Conservation (phyloP, 1,140 invertebrate genomes). For the Brachionus koreanus region DNA sequence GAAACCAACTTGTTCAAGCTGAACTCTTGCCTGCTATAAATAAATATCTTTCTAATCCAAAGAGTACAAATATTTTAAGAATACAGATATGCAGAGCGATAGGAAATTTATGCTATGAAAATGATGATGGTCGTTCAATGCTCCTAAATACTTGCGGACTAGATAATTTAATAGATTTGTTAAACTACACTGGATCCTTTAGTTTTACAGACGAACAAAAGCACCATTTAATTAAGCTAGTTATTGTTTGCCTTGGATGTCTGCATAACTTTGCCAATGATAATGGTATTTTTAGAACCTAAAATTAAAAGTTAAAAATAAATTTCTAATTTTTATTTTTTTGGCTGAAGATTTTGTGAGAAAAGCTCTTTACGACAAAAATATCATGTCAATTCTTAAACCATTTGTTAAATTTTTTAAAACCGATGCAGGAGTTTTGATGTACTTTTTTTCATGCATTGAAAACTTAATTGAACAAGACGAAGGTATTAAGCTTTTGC, state of each 20-base stretch:
- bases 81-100: conserved; percentile 12
- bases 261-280: conserved; percentile 39
- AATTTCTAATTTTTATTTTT: background rate
- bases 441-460: conserved; percentile 27
- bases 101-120: conserved; percentile 39
- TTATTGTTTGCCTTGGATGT: conserved; percentile 7
- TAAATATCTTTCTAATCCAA: background rate
- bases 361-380: background rate
- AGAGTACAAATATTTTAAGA: background rate
- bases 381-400: background rate
- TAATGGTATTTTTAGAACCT: conserved; percentile 2
- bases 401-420: background rate
- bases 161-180: background rate
- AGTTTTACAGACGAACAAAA: background rate
- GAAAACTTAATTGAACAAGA: conserved; percentile 38
- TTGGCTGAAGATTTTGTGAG: background rate
- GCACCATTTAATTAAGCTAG: background rate
- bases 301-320: background rate
- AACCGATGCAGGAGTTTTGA: background rate
- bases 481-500: background rate
- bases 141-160: background rate
- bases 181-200: background rate
- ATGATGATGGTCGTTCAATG: background rate
- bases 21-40: background rate
- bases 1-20: background rate